phyloP scores from a whole-genome alignment of 1,140 invertebrate genomes.

The Nasonia vitripennis region DNA sequence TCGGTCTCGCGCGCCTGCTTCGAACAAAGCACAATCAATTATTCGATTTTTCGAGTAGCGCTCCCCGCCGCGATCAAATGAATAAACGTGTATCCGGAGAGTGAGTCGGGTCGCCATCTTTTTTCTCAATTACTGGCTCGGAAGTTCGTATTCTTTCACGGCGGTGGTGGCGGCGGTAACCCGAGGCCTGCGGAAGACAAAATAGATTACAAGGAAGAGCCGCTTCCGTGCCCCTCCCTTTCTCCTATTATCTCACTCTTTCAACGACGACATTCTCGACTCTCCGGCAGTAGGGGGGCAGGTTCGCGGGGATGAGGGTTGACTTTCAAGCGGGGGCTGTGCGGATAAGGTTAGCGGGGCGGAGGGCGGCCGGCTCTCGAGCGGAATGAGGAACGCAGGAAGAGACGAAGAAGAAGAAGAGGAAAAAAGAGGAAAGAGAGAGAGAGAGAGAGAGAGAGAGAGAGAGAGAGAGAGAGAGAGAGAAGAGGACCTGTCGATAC shows the following conservation, averaged over 20 bases:
- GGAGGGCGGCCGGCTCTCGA: background rate
- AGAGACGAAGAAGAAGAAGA: constrained; percentile 24
- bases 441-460: constrained; percentile 47
- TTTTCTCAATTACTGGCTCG: constrained; percentile 50
- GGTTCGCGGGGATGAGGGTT: background rate
- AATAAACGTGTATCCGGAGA: background rate
- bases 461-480: constrained; percentile 45
- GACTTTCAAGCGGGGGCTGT: constrained; percentile 30
- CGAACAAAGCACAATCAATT: constrained; percentile 24
- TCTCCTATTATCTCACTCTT: constrained; percentile 48
- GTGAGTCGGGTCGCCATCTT: constrained; percentile 43
- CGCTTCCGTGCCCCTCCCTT: constrained; percentile 23
- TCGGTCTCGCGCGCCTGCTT: constrained; percentile 1
- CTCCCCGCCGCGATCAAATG: background rate
- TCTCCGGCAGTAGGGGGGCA: background rate
- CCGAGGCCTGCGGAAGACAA: constrained; percentile 57
- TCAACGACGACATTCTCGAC: constrained; percentile 50
- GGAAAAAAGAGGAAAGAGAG: constrained; percentile 1
- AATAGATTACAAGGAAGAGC: constrained; percentile 59
- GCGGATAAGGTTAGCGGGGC: constrained; percentile 30
- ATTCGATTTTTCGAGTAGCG: constrained; percentile 35
- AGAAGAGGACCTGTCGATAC: constrained; percentile 65
- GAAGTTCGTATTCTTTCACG: constrained; percentile 36
- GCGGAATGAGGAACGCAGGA: constrained; percentile 4
- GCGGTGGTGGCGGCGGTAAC: background rate